Conservation (phyloP, 2,797 vertebrate genomes). For the Leucoraja ocellata region DNA sequence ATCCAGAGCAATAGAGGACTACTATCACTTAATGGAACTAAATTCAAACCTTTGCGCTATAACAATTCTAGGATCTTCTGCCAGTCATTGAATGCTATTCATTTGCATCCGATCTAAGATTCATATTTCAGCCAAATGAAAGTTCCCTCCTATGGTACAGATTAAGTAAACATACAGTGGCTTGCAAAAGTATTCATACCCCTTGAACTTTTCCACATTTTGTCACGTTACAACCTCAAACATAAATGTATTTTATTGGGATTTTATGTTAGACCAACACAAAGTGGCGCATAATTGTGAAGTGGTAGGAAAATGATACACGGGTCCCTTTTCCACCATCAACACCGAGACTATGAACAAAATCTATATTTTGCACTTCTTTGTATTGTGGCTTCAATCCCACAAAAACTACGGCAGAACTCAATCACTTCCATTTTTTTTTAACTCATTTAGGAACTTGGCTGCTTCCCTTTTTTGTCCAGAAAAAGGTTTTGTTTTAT, state of each 20-base stretch:
- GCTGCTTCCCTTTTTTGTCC: background rate
- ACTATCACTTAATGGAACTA: too few species aligned
- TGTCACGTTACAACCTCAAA: too few species aligned
- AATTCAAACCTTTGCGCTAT: too few species aligned
- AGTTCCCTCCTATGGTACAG: background rate
- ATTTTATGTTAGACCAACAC: too few species aligned
- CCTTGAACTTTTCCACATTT: too few species aligned
- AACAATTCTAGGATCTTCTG: too few species aligned
- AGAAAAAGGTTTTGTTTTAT: background rate
- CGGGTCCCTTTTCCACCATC: background rate
- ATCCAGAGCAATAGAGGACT: too few species aligned
- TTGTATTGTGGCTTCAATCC: background rate
- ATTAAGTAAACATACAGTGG: too few species aligned
- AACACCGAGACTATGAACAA: background rate
- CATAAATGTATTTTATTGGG: too few species aligned
- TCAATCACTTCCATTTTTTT: slow-evolving; percentile 34
- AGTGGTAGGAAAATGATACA: too few species aligned
- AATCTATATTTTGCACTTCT: background rate
- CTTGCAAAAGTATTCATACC: too few species aligned
- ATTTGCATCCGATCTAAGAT: background rate
- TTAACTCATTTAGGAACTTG: background rate
- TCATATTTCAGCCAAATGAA: background rate
- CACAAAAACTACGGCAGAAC: background rate
- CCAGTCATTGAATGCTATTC: background rate
- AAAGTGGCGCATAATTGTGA: too few species aligned